These are phyloP conservation scores for Cacoxenus indagator DNA, from an alignment of 2,888 invertebrate species.

Conservation along the genomic window DNA sequence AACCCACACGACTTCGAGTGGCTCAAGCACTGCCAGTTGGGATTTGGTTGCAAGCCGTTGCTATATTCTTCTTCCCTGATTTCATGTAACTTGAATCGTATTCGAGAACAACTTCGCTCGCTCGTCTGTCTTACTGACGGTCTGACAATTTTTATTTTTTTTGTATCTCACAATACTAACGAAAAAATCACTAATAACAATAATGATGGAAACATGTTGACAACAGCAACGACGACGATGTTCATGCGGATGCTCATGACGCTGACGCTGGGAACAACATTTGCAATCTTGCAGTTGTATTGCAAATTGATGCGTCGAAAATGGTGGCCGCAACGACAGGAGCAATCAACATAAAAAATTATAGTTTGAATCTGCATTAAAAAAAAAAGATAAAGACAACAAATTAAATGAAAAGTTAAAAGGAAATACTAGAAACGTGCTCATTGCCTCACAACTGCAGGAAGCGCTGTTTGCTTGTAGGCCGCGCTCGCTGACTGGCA, in stretches of 20 bases:
- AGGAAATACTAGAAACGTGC: no score
- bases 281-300: slow-evolving; percentile 28
- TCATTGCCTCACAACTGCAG: no score
- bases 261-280: neutral
- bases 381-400: neutral
- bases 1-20: no score
- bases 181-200: neutral
- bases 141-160: neutral
- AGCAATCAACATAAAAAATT: neutral
- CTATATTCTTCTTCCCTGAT: neutral
- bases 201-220: slow-evolving; percentile 1
- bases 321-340: neutral
- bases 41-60: no score
- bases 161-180: neutral
- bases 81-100: neutral
- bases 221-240: neutral
- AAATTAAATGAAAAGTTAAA: no score
- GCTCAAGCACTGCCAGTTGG: no score
- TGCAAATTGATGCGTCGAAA: slow-evolving; percentile 35
- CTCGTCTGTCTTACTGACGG: neutral
- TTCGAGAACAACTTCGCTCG: neutral
- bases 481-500: neutral
- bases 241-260: neutral
- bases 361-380: neutral
- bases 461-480: neutral